Conservation (phyloP, 2,113 vertebrate genomes). For the Gulo gulo region DNA sequence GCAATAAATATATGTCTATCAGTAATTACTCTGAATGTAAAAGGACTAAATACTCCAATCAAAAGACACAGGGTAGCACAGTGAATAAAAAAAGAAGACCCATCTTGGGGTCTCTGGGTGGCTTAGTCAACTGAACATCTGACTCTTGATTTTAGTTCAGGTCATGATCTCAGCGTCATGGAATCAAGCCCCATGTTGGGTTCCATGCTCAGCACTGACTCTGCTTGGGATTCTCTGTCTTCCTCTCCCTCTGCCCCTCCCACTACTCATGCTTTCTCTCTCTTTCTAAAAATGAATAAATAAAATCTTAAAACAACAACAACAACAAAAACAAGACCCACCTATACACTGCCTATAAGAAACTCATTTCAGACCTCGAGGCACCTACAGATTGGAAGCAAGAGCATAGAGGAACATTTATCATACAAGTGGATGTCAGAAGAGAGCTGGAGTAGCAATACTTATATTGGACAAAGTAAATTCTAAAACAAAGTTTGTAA, state of each 20-base stretch:
- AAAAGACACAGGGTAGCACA: neutral
- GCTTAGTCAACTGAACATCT: too few relatives aligned
- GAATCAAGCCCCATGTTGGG: too few relatives aligned
- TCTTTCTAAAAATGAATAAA: neutral
- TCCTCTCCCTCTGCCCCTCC: neutral
- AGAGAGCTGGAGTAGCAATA: neutral
- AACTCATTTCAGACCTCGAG: neutral
- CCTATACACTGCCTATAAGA: neutral
- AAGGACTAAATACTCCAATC: neutral
- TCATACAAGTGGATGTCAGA: neutral
- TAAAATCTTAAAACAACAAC: neutral
- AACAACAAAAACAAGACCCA: neutral
- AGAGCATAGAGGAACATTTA: neutral
- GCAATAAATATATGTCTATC: neutral
- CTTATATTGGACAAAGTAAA: neutral
- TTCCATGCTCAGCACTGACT: too few relatives aligned
- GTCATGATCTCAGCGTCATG: too few relatives aligned
- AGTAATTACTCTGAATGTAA: neutral
- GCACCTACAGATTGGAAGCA: neutral
- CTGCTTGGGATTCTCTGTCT: too few relatives aligned
- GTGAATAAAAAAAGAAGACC: neutral
- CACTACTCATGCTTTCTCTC: neutral
- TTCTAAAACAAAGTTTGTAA: neutral
- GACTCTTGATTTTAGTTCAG: too few relatives aligned
- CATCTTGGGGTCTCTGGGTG: too few relatives aligned